These are phyloP conservation scores for Electrona antarctica DNA, from an alignment of 2,113 vertebrate species.

Conservation along the genomic window DNA sequence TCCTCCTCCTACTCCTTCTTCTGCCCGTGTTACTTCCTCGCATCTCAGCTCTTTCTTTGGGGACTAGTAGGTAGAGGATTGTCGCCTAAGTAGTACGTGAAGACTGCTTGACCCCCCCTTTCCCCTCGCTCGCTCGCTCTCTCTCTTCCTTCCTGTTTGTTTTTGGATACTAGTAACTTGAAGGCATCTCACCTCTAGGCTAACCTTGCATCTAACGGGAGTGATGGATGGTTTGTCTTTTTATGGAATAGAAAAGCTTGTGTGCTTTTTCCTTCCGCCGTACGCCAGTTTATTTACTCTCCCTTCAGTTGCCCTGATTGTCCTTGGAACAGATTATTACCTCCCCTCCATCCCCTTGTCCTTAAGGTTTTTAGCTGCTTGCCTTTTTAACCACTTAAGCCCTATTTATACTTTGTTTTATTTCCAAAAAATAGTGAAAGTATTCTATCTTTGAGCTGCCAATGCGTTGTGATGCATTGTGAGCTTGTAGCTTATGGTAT, in stretches of 20 bases:
- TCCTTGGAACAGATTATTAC: conserved; percentile 38
- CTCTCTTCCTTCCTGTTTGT: conserved; percentile 53
- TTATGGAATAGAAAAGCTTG: conserved; percentile 67
- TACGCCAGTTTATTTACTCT: conserved; percentile 62
- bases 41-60: conserved; percentile 72
- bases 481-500: too few species aligned
- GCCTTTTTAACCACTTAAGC: conserved; percentile 40
- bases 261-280: conserved; percentile 77
- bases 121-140: conserved; percentile 73
- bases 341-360: conserved; percentile 19
- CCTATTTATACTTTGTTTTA: too few species aligned
- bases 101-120: conserved; percentile 83
- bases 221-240: conserved; percentile 55
- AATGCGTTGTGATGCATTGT: too few species aligned
- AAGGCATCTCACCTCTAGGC: conserved; percentile 81
- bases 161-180: conserved; percentile 72
- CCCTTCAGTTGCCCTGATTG: conserved; percentile 54
- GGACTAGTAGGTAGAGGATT: conserved; percentile 75
- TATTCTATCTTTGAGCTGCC: too few species aligned
- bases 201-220: conserved; percentile 82
- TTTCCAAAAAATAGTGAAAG: too few species aligned
- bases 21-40: conserved; percentile 67
- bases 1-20: conserved; percentile 69
- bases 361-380: conserved; percentile 55
- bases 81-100: conserved; percentile 71